Conservation (phyloP, 2,797 vertebrate species). For the Hozukius guyotensis region DNA sequence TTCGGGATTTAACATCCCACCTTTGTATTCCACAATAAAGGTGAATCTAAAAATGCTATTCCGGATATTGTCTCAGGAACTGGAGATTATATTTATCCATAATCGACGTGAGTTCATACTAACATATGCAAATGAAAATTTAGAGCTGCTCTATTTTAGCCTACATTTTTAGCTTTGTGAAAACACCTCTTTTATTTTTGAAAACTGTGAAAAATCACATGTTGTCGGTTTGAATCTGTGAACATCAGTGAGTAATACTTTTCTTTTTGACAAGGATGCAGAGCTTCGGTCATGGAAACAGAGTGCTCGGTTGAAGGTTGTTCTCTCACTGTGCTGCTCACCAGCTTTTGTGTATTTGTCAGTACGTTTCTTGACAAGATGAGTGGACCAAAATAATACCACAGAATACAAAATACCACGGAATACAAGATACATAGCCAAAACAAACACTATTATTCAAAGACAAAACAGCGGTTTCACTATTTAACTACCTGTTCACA, state of each 20-base stretch:
- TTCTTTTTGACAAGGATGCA: not conserved
- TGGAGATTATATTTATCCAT: not conserved
- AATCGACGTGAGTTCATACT: not conserved
- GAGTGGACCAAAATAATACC: not conserved
- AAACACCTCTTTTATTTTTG: not conserved
- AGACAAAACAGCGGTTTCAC: not conserved
- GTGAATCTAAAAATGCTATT: not conserved
- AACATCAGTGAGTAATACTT: not conserved
- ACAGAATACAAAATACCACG: not conserved
- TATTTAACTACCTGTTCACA: not conserved
- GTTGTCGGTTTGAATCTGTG: not conserved
- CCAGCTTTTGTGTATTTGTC: not conserved
- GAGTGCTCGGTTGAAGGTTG: not conserved
- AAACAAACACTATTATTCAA: not conserved
- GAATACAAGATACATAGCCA: not conserved
- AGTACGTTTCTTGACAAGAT: not conserved
- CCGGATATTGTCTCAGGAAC: not conserved
- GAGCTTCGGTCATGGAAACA: not conserved
- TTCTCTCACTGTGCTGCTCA: not conserved
- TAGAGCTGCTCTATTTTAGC: not conserved
- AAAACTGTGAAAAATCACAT: not conserved
- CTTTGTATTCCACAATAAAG: not conserved
- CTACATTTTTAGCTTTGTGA: not conserved
- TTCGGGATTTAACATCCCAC: too few relatives aligned
- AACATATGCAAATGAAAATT: not conserved